Percentiles rank a stretch among this genome's conserved stretches.
These are phyloP conservation scores for Protonibea diacanthus DNA, from an alignment of 2,797 vertebrate species.

Conservation along the genomic window DNA sequence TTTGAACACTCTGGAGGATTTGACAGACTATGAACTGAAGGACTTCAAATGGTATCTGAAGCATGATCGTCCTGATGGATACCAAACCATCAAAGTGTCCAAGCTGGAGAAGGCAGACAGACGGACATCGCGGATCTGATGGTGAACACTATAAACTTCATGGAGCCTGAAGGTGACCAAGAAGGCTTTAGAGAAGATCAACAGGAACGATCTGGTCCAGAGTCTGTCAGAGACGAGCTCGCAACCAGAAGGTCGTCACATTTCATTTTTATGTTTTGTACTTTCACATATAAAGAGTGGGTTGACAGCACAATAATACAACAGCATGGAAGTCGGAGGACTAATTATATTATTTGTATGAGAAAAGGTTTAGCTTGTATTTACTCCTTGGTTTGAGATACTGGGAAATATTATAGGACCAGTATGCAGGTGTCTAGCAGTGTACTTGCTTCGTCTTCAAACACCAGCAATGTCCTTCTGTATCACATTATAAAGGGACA, in stretches of 20 bases:
- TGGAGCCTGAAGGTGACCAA: conserved; percentile 3
- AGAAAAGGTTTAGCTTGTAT: too few relatives aligned
- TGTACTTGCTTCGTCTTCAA: too few relatives aligned
- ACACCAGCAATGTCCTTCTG: too few relatives aligned
- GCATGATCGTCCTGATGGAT: neutral
- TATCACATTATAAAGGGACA: too few relatives aligned
- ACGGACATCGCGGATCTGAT: conserved; percentile 1
- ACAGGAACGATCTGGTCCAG: neutral
- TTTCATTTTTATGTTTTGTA: too few relatives aligned
- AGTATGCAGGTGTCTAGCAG: too few relatives aligned
- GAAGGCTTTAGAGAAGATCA: neutral
- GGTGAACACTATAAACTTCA: neutral
- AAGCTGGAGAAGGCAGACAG: neutral
- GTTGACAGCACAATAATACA: neutral
- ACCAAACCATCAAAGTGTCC: neutral
- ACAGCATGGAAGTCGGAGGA: neutral
- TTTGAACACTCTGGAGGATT: neutral
- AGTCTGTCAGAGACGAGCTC: neutral
- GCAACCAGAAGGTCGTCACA: conserved; percentile 4
- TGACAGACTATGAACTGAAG: neutral
- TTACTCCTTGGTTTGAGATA: too few relatives aligned
- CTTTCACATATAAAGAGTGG: neutral
- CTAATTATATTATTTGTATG: too few relatives aligned
- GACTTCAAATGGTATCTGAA: neutral
- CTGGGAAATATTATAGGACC: too few relatives aligned